Evolutionary conservation across 2,888 invertebrate genomes (phyloP), one percentile per base, ranked within the genome.

Genomic region (Limnephilus rhombicus): DNA sequence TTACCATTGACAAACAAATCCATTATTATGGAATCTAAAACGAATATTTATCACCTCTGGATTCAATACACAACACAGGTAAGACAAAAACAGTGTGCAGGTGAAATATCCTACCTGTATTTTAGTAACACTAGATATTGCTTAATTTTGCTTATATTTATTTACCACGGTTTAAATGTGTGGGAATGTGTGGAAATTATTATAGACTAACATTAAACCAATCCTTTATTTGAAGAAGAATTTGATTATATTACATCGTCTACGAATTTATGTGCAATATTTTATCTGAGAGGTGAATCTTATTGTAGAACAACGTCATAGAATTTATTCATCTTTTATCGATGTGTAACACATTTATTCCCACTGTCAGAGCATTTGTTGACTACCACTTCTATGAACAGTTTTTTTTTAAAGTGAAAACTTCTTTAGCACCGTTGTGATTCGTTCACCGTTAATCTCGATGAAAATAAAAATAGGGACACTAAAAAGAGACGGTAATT

Each of bases 41-140:
- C 95, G 94, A 96, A 96, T 94, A 96, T 96, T 94, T 96, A 96
- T 94, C 95, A 96, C 94, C 94, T 96, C 92, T 96, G 96, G 96
- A 95, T 96, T 94, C 96, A 96, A 94, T 96, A 96, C 94, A 96
- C 96, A 93, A 96, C 96, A 92, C 96, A 96, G 95, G 96, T 96
- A 85, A 90, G 90, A n/a, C 80, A 85, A 53, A 68, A 34, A 91
- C 29, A 37, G 45, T 31, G 7, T 68, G 29, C 29, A 90, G 45
- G 83, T 83, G 34, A 34, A 53, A 68, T 86, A 68, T 68, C 24
- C 68, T 2, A n/a, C 24, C 68, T 68, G 24, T n/a, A 68, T 68
- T 68, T 68, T 24, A 68, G n/a, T n/a, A 68, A 68, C n/a, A 24
- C 68, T n/a, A 68, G 68, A 68, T 68, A 24, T 24, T 68, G n/a